Evolutionary conservation across 2,113 vertebrate genomes (phyloP), one percentile per base, ranked within the genome.

Genomic region (Platanista minor): DNA sequence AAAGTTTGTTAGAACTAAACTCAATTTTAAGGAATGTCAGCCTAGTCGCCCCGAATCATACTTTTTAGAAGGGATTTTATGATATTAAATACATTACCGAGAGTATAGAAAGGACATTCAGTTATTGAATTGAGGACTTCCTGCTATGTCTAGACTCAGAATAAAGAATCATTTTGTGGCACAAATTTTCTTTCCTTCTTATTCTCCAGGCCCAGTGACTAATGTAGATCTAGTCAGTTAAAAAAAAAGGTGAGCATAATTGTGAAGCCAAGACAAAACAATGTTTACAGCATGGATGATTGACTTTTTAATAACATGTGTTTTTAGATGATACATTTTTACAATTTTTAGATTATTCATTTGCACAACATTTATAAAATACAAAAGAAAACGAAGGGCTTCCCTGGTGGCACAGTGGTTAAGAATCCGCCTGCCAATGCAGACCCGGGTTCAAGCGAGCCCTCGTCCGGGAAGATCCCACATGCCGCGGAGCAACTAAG

Each of bases 1-100:
- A 52, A 67, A 31, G n/a, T 74, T 81, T 54, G 25, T 85, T 87
- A 90, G 54, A 86, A 67, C 39, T 43, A 29, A 54, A 66, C 31
- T 92, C 49, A n/a, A 11, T 41, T 86, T 23, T 88, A n/a, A 92
- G 23, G 33, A 36, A 15, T 17, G 8, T 27, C 8, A n/a, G 36
- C 46, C 8, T 8, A 31, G 43, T 36, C 0, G 8, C 25, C 33
- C 21, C 23, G 33, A 69, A 59, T 54, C 14, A 17, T 31, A 82
- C 13, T 21, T 72, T 72, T n/a, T 15, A 36, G 64, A 87, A 43
- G 33, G 27, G 1, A 36, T 74, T 81, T 82, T 67, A 20, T 81
- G 78, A 78, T 62, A 39, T 33, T 66, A 71, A 87, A 36, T 21
- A 41, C 11, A 57, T 49, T 52, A 20, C 36, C 52, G 23, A 71